Conservation (phyloP, 35 echinoderm and acorn worm species). For the Apostichopus parvimensis region DNA sequence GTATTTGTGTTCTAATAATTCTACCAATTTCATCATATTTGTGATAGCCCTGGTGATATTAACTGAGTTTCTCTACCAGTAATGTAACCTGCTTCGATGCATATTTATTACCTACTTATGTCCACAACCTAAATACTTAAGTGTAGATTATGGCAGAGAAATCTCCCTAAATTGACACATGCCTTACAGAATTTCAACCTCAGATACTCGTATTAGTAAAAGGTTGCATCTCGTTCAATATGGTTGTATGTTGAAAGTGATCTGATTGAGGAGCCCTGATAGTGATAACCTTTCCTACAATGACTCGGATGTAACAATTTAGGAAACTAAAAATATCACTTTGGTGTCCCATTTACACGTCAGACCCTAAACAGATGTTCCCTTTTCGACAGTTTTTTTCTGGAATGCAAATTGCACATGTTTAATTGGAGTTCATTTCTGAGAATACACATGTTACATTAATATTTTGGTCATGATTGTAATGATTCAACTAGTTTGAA, state of each 20-base stretch:
- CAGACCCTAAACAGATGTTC: not conserved
- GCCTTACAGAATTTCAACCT: not conserved
- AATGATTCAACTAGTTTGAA: no score
- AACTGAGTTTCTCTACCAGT: conserved; percentile 7
- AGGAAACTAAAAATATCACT: conserved; percentile 7
- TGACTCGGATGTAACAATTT: conserved; percentile 35
- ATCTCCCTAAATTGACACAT: not conserved
- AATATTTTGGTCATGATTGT: no score
- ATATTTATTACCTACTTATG: not conserved
- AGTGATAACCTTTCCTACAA: conserved; percentile 1
- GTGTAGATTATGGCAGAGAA: conserved; percentile 18
- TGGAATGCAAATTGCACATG: no score
- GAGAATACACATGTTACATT: no score
- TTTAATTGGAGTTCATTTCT: no score
- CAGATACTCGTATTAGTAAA: not conserved
- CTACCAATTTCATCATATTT: not conserved
- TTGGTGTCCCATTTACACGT: conserved; percentile 32
- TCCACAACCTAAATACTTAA: not conserved
- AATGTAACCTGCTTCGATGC: not conserved
- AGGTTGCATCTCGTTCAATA: not conserved
- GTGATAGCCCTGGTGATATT: conserved; percentile 19
- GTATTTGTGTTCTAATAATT: conserved; percentile 27
- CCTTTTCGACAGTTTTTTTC: not conserved
- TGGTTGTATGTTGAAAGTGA: conserved; percentile 9
- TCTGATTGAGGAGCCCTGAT: conserved; percentile 17